These are phyloP conservation scores for Antheraea assamensis DNA, from an alignment of 2,888 invertebrate species.

Conservation along the genomic window DNA sequence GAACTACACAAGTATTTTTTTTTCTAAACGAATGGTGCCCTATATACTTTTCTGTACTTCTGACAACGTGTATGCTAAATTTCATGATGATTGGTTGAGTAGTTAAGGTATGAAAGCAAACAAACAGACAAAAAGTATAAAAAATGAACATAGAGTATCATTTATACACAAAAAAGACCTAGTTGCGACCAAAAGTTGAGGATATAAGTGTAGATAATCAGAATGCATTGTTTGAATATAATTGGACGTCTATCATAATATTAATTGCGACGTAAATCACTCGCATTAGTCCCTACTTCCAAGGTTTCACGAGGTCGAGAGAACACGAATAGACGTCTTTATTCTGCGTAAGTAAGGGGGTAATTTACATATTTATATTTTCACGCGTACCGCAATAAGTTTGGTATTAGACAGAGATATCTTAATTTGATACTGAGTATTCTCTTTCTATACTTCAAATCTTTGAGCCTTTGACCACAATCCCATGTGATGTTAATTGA, in stretches of 20 bases:
- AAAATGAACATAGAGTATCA: no score
- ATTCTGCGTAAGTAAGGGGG: constrained; percentile 45
- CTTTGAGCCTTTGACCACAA: neutral
- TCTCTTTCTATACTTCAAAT: neutral
- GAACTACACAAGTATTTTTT: no score
- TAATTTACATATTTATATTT: constrained; percentile 42
- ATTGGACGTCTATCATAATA: constrained; percentile 38
- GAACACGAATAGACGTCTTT: constrained; percentile 41
- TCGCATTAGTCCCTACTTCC: constrained; percentile 47
- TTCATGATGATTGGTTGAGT: no score
- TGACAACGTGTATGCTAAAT: no score
- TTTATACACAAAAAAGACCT: no score
- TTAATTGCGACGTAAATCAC: constrained; percentile 48
- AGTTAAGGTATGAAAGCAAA: no score
- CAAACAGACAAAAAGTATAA: no score
- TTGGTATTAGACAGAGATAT: neutral
- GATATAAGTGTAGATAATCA: constrained; percentile 27
- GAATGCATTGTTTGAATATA: constrained; percentile 37
- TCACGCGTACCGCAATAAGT: neutral
- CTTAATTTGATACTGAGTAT: neutral
- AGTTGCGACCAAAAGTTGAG: neutral
- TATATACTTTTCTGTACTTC: no score
- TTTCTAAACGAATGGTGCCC: no score
- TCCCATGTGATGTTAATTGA: no score
- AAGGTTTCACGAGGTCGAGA: constrained; percentile 30